phyloP scores from a whole-genome alignment of 2,888 invertebrate species.

The Steinernema scapterisci region DNA sequence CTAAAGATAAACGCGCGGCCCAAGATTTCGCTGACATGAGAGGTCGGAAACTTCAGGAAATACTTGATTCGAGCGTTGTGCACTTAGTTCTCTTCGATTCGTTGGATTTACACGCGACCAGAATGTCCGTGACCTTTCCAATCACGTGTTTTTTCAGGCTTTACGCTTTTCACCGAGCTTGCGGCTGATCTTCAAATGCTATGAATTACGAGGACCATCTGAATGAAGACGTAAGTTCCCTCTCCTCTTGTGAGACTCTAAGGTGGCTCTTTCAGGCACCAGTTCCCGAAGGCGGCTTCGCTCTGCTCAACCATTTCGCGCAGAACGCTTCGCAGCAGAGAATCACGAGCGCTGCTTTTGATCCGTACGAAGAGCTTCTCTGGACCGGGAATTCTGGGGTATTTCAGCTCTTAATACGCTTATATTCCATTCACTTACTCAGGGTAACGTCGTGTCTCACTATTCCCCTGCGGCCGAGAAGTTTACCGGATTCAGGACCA shows the following conservation, averaged over 20 bases:
- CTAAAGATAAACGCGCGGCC: too few species aligned
- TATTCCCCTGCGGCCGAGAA: conserved; percentile 5
- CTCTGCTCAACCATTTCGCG: neutral
- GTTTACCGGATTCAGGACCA: neutral
- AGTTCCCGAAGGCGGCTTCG: conserved; percentile 8
- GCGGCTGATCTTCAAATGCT: neutral
- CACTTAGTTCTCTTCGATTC: too few species aligned
- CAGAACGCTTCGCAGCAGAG: neutral
- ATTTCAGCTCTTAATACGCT: neutral
- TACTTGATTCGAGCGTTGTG: too few species aligned
- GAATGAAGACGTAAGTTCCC: neutral
- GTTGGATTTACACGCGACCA: too few species aligned
- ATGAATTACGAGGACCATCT: conserved; percentile 11
- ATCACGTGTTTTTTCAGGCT: too few species aligned
- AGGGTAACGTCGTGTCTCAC: conserved; percentile 33
- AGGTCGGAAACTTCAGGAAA: too few species aligned
- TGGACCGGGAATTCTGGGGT: conserved; percentile 34
- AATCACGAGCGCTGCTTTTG: conserved; percentile 36
- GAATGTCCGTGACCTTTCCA: too few species aligned
- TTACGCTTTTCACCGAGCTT: neutral
- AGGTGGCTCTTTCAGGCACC: neutral
- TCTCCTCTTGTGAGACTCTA: neutral
- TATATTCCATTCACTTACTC: neutral
- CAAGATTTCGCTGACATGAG: too few species aligned
- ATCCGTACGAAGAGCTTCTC: conserved; percentile 35